phyloP scores from a whole-genome alignment of 2,888 invertebrate species.

The Chaitophorus viminalis region DNA sequence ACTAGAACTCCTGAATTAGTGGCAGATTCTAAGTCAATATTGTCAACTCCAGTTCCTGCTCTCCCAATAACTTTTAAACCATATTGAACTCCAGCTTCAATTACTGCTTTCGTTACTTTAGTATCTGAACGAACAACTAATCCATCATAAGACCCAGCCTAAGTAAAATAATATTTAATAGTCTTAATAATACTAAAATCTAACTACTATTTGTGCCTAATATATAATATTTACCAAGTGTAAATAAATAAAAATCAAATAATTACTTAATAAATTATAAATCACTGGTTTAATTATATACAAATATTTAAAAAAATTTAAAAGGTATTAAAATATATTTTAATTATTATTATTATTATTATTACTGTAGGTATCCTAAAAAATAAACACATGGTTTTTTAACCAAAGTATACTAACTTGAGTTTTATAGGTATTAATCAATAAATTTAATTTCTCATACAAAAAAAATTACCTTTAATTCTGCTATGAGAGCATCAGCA shows the following conservation, averaged over 20 bases:
- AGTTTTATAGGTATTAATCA: constrained; percentile 22
- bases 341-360: too few relatives aligned
- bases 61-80: constrained; percentile 87
- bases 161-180: constrained; percentile 16
- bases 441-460: not conserved
- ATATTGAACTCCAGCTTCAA: constrained; percentile 75
- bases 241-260: too few relatives aligned
- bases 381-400: not conserved
- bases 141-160: constrained; percentile 75
- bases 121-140: constrained; percentile 94
- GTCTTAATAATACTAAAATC: not conserved
- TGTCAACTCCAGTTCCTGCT: constrained; percentile 99
- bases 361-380: not conserved
- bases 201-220: too few relatives aligned
- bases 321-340: too few relatives aligned
- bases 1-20: constrained; percentile 86
- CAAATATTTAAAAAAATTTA: too few relatives aligned
- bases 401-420: not conserved
- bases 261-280: too few relatives aligned
- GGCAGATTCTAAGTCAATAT: constrained; percentile 91
- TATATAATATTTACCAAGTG: too few relatives aligned
- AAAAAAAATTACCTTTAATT: constrained; percentile 77
- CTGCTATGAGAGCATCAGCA: constrained; percentile 79
- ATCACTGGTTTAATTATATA: too few relatives aligned
- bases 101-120: constrained; percentile 86